phyloP scores from a whole-genome alignment of 2,888 invertebrate genomes.

The Cryptocephalus primarius region DNA sequence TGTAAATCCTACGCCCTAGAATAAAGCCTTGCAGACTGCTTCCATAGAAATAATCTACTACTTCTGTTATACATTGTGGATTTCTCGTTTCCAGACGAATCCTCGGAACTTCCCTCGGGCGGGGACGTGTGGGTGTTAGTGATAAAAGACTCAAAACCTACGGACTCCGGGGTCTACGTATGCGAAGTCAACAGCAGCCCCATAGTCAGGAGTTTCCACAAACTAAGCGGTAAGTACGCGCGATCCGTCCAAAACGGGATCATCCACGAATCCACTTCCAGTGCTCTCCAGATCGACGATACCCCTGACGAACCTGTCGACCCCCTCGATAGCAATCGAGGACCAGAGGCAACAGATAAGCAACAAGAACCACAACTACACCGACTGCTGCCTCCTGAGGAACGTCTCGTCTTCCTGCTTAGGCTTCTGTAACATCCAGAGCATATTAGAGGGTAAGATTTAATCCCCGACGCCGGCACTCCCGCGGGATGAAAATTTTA shows the following conservation, averaged over 20 bases:
- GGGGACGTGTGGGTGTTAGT: conserved; percentile 80
- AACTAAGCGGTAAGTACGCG: conserved; percentile 53
- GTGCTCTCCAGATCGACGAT: conserved; percentile 53
- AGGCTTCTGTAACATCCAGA: conserved; percentile 73
- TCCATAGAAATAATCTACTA: too few species aligned
- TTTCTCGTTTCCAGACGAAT: conserved; percentile 10
- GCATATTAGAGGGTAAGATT: conserved; percentile 33
- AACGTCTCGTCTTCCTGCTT: conserved; percentile 64
- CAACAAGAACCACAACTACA: conserved; percentile 59
- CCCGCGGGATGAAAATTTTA: too few species aligned
- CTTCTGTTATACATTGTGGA: too few species aligned
- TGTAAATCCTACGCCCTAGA: too few species aligned
- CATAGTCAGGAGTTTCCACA: conserved; percentile 66
- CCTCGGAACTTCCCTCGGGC: conserved; percentile 39
- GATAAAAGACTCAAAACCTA: conserved; percentile 55
- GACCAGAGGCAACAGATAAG: conserved; percentile 32
- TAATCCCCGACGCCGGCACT: neutral
- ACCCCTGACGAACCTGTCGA: conserved; percentile 43
- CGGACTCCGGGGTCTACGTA: conserved; percentile 68
- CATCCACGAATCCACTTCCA: conserved; percentile 26
- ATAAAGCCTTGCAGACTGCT: too few species aligned
- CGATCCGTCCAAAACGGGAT: neutral
- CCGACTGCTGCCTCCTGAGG: conserved; percentile 60
- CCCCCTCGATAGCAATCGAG: conserved; percentile 11
- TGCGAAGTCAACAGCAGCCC: conserved; percentile 78